Percentiles rank a stretch among this genome's conserved stretches.
phyloP scores from a whole-genome alignment of 37 sponge, comb jelly and placozoan species.

The Ephydatia muelleri region DNA sequence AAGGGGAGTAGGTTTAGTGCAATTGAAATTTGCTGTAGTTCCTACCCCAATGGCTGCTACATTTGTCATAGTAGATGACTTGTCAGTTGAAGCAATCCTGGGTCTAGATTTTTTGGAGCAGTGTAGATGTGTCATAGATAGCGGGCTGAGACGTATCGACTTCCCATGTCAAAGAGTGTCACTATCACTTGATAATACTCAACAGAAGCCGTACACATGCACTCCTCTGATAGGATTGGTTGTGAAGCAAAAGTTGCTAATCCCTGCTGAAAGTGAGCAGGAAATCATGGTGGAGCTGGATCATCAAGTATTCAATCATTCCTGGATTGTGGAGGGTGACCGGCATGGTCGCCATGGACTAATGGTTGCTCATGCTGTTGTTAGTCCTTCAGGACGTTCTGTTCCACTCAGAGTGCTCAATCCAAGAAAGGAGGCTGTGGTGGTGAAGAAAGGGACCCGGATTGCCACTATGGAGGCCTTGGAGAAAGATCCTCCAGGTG shows the following conservation, averaged over 20 bases:
- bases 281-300: constrained; percentile 6
- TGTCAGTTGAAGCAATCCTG: neutral
- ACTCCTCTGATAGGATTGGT: neutral
- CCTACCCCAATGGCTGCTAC: no score
- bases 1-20: neutral
- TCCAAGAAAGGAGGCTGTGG: neutral
- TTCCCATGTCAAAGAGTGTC: constrained; percentile 13
- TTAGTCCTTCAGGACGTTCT: neutral
- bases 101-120: constrained; percentile 22
- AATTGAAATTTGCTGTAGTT: no score
- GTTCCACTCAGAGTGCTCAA: constrained; percentile 23
- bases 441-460: constrained; percentile 8
- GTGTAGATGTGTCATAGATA: constrained; percentile 10
- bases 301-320: neutral
- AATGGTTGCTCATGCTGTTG: constrained; percentile 17
- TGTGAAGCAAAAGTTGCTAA: neutral
- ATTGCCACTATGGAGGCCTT: constrained; percentile 14
- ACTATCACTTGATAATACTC: neutral
- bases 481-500: neutral
- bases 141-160: neutral
- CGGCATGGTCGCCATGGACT: neutral
- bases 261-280: constrained; percentile 14
- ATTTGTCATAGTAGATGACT: no score
- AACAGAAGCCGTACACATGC: neutral
- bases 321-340: constrained; percentile 14